phyloP scores from a whole-genome alignment of 2,797 vertebrate species.

The Dallia pectoralis region DNA sequence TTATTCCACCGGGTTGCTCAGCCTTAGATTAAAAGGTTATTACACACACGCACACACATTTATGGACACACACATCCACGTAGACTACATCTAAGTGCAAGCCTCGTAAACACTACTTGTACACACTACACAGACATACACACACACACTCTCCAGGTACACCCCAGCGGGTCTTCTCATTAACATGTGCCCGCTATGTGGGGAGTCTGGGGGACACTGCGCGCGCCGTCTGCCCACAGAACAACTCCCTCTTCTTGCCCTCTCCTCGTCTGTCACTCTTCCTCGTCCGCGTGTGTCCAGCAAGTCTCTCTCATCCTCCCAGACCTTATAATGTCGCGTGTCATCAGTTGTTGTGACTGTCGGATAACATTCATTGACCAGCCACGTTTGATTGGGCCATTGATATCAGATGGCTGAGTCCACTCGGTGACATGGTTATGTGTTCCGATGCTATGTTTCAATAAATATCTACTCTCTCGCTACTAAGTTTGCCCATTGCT shows the following conservation, averaged over 20 bases:
- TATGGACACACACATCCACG: neutral
- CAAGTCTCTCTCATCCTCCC: conserved; percentile 50
- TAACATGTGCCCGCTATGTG: conserved; percentile 26
- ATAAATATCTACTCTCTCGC: neutral
- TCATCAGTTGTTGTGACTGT: conserved; percentile 58
- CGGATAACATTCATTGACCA: conserved; percentile 69
- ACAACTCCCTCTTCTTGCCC: conserved; percentile 41
- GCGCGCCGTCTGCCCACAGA: conserved; percentile 32
- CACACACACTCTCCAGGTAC: neutral
- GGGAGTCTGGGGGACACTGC: too few species aligned
- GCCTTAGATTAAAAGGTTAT: neutral
- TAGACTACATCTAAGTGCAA: too few species aligned
- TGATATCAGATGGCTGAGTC: conserved; percentile 41
- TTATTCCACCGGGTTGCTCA: neutral
- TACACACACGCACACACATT: conserved; percentile 6
- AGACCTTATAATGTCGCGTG: conserved; percentile 55
- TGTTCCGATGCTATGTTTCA: neutral
- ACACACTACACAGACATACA: too few species aligned
- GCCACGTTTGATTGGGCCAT: conserved; percentile 33
- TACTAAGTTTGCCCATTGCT: conserved; percentile 9
- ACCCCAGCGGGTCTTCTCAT: conserved; percentile 20
- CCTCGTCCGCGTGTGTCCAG: conserved; percentile 22
- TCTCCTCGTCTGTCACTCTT: conserved; percentile 28
- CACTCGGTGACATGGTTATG: conserved; percentile 39
- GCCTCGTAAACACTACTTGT: too few species aligned